Conservation (phyloP, 2,113 vertebrate genomes). For the Pachyramphus minor region DNA sequence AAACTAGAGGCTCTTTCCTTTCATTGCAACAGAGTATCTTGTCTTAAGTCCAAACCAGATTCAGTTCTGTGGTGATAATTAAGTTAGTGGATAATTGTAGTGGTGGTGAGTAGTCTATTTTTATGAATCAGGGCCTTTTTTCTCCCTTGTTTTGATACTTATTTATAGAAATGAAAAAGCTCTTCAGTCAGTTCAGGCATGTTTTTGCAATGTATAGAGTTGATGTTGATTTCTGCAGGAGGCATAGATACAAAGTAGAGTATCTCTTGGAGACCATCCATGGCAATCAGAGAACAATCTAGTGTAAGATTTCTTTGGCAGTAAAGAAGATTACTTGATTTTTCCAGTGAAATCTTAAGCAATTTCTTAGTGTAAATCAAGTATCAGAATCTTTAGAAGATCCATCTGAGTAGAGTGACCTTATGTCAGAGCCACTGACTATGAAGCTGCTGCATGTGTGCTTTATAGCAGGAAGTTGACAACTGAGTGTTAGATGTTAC, state of each 20-base stretch:
- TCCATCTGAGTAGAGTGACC: not conserved
- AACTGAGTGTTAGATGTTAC: not conserved
- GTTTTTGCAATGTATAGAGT: not conserved
- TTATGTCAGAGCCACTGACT: not conserved
- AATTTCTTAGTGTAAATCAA: not conserved
- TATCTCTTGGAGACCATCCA: not conserved
- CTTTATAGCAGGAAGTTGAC: not conserved
- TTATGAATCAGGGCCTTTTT: not conserved
- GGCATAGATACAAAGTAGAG: not conserved
- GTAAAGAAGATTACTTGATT: not conserved
- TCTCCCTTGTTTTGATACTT: not conserved
- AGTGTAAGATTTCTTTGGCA: not conserved
- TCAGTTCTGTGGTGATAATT: not conserved
- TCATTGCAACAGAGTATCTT: not conserved
- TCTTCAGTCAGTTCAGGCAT: not conserved
- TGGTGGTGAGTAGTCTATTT: not conserved
- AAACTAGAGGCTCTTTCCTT: not conserved
- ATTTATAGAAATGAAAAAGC: not conserved
- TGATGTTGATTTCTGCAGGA: not conserved
- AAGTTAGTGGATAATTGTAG: not conserved
- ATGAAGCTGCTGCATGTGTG: not conserved
- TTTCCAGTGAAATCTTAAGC: not conserved
- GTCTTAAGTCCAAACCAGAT: not conserved
- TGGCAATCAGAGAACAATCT: not conserved
- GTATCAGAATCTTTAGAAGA: not conserved